Evolutionary conservation across 2,113 vertebrate genomes (phyloP), one percentile per base, ranked within the genome.

Genomic region (Salminus brasiliensis): DNA sequence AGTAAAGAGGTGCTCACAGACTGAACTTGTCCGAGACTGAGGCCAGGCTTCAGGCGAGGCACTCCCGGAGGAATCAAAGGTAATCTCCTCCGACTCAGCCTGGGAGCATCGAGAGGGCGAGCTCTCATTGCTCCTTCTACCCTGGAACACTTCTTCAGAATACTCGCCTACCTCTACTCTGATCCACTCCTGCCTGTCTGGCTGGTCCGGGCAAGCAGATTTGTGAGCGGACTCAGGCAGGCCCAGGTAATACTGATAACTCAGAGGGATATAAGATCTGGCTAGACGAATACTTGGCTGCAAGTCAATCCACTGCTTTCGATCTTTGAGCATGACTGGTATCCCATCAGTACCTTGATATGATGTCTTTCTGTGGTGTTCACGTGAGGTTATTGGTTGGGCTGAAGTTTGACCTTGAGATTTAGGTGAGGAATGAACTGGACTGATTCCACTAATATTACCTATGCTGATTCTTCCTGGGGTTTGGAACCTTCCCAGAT

Each of bases 1-100:
- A 62, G 34, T 45, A 78, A 81, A 71, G 27, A 49, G 79, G 78
- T 55, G 82, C 90, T 91, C 88, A 91, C 91, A 88, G 84, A 68
- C 66, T 88, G 85, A 85, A 90, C 81, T 89, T 82, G 87, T 70
- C 74, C 69, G 74, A 79, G 86, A 73, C 71, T 85, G 72, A 72
- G 78, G 87, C 83, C 79, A 68, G 32, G 82, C 62, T 52, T 59
- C 72, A 55, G 82, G 60, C 29, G 65, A 49, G 67, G 52, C 81
- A 71, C 82, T 52, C 81, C 87, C 60, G 63, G 86, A 76, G 75
- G 73, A 83, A 66, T 66, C 80, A 47, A 53, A 47, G 0, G 55
- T 79, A 76, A 79, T 74, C 49, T 86, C 78, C 76, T 86, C 80
- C 65, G 74, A 63, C 67, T 72, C 74, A 74, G 76, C 65, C 43